Conservation (phyloP, 1,140 invertebrate species). For the Brachionus sp. region DNA sequence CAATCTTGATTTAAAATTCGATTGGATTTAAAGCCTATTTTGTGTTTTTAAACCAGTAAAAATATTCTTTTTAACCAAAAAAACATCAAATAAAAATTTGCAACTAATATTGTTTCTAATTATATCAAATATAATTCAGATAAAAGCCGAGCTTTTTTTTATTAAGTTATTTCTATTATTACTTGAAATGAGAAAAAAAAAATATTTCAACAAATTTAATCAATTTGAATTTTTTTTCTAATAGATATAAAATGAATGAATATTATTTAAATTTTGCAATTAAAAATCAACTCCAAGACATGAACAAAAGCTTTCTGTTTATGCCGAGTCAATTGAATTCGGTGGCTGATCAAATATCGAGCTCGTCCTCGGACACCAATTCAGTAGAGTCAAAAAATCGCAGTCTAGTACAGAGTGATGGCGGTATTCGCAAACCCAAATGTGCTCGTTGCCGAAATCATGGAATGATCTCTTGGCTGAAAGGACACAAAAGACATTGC, state of each 20-base stretch:
- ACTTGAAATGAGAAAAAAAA: not conserved
- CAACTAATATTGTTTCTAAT: conserved; percentile 39
- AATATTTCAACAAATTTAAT: not conserved
- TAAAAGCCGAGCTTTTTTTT: not conserved
- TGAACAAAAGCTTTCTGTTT: not conserved
- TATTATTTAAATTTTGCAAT: not conserved
- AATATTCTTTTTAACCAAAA: not conserved
- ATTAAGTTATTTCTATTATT: not conserved
- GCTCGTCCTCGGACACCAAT: not conserved
- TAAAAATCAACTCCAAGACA: not conserved
- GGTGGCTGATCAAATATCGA: not conserved
- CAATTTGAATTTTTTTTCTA: not conserved
- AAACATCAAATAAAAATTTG: conserved; percentile 14
- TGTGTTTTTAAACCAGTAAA: not conserved
- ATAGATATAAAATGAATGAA: not conserved
- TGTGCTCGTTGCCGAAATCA: conserved; percentile 73
- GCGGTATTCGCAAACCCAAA: conserved; percentile 60
- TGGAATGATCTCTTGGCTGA: conserved; percentile 73
- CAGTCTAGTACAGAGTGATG: not conserved
- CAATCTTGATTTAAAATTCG: not conserved
- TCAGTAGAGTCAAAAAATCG: not conserved
- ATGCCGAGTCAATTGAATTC: not conserved
- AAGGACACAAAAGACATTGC: conserved; percentile 86
- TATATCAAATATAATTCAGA: not conserved
- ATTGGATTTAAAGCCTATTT: not conserved